Base-by-base conservation (phyloP, 2,888 invertebrate species). In the Lissocephala sabroskyi region DNA sequence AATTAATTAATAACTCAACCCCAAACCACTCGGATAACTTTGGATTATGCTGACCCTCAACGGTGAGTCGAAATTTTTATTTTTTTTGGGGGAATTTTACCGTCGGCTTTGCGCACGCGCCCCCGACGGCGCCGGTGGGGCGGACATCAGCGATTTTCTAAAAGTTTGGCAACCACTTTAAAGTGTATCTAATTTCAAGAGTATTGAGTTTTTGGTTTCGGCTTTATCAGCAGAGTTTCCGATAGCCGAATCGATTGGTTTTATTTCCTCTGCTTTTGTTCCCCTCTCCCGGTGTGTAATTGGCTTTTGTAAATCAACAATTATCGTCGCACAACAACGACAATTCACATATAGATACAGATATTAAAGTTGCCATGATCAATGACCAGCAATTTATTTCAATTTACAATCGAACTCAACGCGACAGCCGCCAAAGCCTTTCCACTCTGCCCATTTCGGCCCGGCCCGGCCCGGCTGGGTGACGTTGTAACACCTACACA, bases 21-120 rank as follows among this genome's bases (percentile, higher is more conserved):
- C n/a, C n/a, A n/a, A n/a, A n/a, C n/a, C n/a, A n/a, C 52, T 57
- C 60, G 68, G 79, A 70, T 70, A 70, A 71, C 68, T 78, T n/a
- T 60, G 79, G 68, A 68, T 78, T 76, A 78, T 59, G 55, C 49
- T 50, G 49, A 45, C 46, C 28, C 41, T 35, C 41, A 52, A 52
- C n/a, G 53, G 45, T 57, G 39, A 46, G 49, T 32, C 37, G 13
- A 44, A 16, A 37, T 39, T 36, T 45, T 39, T 41, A 36, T 7
- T 29, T 28, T 35, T 13, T 45, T 5, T 40, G 11, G 1, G 28
- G n/a, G 11, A 23, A 16, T 48, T 67, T 64, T 64, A 62, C 64
- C 64, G 64, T 65, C 64, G 64, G 64, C 64, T 59, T 68, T 70
- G 64, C 64, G 45, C 45, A 60, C 57, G 68, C 64, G 68, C 70